A percentile compares a stretch with the other conserved stretches of the same genome.
Evolutionary conservation across 2,113 vertebrate species (phyloP).

Genomic region (Cairina moschata): DNA sequence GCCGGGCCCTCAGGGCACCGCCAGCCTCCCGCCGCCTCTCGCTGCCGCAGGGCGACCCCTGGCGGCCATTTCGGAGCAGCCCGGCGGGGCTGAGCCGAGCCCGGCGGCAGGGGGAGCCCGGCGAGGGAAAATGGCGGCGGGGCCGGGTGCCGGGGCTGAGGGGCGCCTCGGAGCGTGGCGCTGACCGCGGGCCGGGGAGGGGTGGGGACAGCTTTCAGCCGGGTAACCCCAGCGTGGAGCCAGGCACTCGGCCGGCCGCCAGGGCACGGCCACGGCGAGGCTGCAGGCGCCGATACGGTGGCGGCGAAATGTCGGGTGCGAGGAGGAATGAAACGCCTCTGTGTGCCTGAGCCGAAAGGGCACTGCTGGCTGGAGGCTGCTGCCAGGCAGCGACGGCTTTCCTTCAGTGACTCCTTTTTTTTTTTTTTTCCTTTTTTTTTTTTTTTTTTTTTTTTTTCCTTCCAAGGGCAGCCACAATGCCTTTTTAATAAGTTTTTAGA

Average conservation of each 20-base stretch:
- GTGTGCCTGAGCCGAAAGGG: accelerated
- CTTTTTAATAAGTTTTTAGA: background rate
- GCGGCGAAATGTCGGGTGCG: accelerated
- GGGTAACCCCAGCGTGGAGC: accelerated
- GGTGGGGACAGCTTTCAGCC: accelerated
- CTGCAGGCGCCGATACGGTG: accelerated
- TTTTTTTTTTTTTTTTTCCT: accelerated
- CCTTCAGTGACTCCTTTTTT: accelerated
- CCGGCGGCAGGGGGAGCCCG: background rate
- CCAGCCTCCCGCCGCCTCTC: background rate
- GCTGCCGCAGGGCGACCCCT: background rate
- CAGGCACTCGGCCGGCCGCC: too few species aligned
- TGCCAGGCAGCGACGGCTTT: accelerated
- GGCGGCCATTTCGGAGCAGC: background rate
- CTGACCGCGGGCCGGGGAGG: accelerated
- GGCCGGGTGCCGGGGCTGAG: accelerated
- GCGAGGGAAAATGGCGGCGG: background rate
- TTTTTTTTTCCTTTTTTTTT: background rate
- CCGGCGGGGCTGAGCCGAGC: too few species aligned
- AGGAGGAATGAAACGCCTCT: accelerated
- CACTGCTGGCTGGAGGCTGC: accelerated
- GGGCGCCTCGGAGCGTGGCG: accelerated
- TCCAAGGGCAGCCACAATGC: background rate
- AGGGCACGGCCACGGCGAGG: background rate
- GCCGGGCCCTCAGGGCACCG: background rate